These are phyloP conservation scores for Cantharis rufa DNA, from an alignment of 2,888 invertebrate genomes.

Conservation along the genomic window DNA sequence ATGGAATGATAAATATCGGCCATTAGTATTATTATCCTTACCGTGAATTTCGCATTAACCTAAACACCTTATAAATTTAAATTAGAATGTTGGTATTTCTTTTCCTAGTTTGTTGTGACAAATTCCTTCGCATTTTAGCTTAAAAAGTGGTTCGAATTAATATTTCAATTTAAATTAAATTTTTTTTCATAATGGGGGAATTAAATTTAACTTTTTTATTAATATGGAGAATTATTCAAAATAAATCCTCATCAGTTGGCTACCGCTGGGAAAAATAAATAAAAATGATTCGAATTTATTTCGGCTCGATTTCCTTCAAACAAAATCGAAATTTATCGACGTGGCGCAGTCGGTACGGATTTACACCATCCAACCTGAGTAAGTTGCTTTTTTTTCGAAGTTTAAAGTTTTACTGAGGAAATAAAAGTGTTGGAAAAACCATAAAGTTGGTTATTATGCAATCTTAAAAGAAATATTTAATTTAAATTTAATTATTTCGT, in stretches of 20 bases:
- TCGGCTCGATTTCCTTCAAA: background rate
- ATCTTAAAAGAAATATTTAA: background rate
- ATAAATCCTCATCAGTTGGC: background rate
- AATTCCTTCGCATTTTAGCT: background rate
- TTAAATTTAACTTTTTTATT: background rate
- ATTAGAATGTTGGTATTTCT: slow-evolving; percentile 16
- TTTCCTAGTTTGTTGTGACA: slow-evolving; percentile 5
- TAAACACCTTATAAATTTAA: slow-evolving; percentile 21
- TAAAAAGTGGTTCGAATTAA: background rate
- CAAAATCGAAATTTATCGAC: background rate
- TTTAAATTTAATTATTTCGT: background rate
- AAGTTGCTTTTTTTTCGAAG: background rate
- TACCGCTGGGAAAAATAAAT: background rate
- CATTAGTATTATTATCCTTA: slow-evolving; percentile 27
- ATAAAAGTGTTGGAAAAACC: background rate
- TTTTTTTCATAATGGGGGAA: background rate
- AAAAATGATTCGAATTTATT: background rate
- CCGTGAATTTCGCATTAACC: slow-evolving; percentile 28
- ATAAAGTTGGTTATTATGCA: background rate
- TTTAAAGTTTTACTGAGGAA: background rate
- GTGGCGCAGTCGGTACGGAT: background rate
- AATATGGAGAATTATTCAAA: background rate
- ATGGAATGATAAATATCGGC: slow-evolving; percentile 28
- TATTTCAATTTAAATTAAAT: background rate
- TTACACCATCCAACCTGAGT: background rate